Evolutionary conservation across 2,797 vertebrate species (phyloP), one percentile per base, ranked within the genome.

Genomic region (Rhadinocentrus ornatus): DNA sequence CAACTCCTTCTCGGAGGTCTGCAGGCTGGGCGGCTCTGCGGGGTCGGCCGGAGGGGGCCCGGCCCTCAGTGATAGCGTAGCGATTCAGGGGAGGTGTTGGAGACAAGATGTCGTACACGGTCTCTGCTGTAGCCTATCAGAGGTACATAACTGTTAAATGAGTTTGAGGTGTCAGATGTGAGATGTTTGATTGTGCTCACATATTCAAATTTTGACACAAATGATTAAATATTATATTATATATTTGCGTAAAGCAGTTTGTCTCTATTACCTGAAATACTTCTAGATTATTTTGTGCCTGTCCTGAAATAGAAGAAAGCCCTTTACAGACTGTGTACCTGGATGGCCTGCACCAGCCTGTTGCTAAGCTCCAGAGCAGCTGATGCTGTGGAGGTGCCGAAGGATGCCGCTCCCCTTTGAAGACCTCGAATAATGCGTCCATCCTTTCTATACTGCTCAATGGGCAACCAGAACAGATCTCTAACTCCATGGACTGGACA

Each of bases 331-430:
- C 3, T 0, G 0, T 34, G 31, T 91, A 97, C 97, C 96, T 97
- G 97, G 81, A 98, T 97, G n/a, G 97, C 96, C 87, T 97, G 97
- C 46, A 98, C 97, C 68, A 98, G 94, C 64, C 96, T 95, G 93
- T 97, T 98, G 92, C 96, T 97, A 63, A 98, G 96, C 71, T 98
- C 97, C 62, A 98, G 90, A n/a, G 97, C 97, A 0, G 97, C 97
- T 0, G 96, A 97, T 15, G 97, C 97, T 0, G 97, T 98, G 8
- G 96, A 97, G 0, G 96, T 97, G 62, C 97, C 96, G 0, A 98
- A 98, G 32, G 96, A 98, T 0, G 97, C 97, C 0, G 97, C 97
- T 31, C 97, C 96, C 50, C 96, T 93, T 91, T 97, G 97, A 83
- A 97, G 93, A n/a, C 97, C 97, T 48, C 96, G 93, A 81, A 97